Base-by-base conservation (phyloP, 2,888 invertebrate species). In the Blera fallax region DNA sequence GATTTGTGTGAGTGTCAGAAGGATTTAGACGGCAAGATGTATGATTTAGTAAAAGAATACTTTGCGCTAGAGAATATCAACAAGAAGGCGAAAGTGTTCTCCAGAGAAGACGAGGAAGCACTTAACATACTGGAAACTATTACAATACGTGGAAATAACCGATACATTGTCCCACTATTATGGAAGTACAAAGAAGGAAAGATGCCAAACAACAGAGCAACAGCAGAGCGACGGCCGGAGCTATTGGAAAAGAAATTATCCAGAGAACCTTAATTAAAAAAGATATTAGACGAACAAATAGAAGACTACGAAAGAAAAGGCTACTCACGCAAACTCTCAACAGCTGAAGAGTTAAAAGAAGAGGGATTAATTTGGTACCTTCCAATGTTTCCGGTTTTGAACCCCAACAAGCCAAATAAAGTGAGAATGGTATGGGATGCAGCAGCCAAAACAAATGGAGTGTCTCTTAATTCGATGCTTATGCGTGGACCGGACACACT, bases 401-500 rank as follows among this genome's bases (percentile, higher is more conserved):
- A 89, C 58, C 87, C 88, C 2, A 89, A 89, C 27, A 89, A 90
- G 50, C 87, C 87, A 21, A 82, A 87, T 14, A 87, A 88, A 65
- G 65, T 89, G 3, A 74, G 89, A 56, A 14, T 89, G 2, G 90
- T 90, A 0, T 89, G 84, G 80, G 90, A 90, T 73, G 90, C 90
- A 8, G 90, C 89, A 3, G 89, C 89, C 0, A 40, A 83, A 50
- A 27, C 50, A 37, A 45, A 88, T 8, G 89, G 89, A 6, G 54
- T 87, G 1, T 88, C 87, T 24, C 24, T 24, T 4, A 90, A 90
- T 73, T 88, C 88, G 18, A 27, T 81, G 8, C 70, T 91, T 8
- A 62, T 90, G 11, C 83, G 87, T 11, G 90, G 90, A 2, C 90
- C 91, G 1, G 90, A 90, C 69, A 60, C 90, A 56, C 90, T 90